These are phyloP conservation scores for Calephelis perditalis DNA, from an alignment of 2,888 invertebrate species.

Conservation along the genomic window DNA sequence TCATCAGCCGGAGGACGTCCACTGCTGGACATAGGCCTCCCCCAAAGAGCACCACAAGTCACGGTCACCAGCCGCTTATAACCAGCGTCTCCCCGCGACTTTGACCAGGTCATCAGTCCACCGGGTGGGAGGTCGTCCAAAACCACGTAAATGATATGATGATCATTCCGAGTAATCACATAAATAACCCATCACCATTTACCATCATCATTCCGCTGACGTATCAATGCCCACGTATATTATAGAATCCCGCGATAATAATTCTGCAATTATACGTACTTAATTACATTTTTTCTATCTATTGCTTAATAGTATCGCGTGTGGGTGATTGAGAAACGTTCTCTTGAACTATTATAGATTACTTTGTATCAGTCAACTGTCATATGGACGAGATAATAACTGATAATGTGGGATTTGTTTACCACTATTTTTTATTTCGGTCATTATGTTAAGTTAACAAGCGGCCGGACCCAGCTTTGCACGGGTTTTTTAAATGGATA, in stretches of 20 bases:
- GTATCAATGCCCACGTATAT: neutral
- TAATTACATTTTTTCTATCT: conserved; percentile 22
- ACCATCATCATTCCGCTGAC: too few relatives aligned
- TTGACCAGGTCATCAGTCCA: too few relatives aligned
- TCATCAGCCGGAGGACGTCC: too few relatives aligned
- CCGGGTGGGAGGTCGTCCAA: too few relatives aligned
- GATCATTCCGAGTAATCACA: too few relatives aligned
- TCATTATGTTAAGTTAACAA: neutral
- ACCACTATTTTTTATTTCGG: neutral
- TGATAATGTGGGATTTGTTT: conserved; percentile 2
- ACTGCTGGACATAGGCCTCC: too few relatives aligned
- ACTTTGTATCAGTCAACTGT: conserved; percentile 20
- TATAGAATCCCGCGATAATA: neutral
- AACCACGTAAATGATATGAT: too few relatives aligned
- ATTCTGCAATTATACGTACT: conserved; percentile 1
- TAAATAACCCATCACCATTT: too few relatives aligned
- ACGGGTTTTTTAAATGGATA: too few relatives aligned
- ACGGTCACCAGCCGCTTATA: too few relatives aligned
- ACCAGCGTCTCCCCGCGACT: too few relatives aligned
- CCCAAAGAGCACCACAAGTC: too few relatives aligned
- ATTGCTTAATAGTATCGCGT: conserved; percentile 30
- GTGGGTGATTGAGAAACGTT: conserved; percentile 30
- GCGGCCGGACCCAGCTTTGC: neutral
- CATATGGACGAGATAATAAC: conserved; percentile 16
- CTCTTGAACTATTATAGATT: conserved; percentile 29